These are phyloP conservation scores for Bombus haemorrhoidalis DNA, from an alignment of 1,140 invertebrate species.

Conservation along the genomic window DNA sequence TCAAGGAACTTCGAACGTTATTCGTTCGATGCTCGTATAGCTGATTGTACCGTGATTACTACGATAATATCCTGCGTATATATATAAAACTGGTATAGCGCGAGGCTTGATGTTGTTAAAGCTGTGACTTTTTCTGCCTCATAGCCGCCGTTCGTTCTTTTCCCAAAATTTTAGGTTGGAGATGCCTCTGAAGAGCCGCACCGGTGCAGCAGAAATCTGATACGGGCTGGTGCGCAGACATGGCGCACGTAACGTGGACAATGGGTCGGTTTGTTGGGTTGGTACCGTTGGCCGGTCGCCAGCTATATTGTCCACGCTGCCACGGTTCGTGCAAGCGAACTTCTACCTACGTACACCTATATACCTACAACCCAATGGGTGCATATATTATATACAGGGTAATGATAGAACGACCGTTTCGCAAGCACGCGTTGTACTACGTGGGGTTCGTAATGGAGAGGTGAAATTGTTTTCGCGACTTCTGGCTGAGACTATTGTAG, in stretches of 20 bases:
- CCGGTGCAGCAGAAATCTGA: conserved; percentile 59
- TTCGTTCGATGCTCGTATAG: too few species aligned
- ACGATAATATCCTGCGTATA: too few species aligned
- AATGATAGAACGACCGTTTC: conserved; percentile 59
- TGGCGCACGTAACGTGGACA: conserved; percentile 58
- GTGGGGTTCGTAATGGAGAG: conserved; percentile 49
- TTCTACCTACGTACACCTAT: conserved; percentile 34
- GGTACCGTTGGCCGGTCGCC: conserved; percentile 67
- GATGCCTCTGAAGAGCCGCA: conserved; percentile 53
- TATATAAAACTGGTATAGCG: not conserved
- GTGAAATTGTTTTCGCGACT: conserved; percentile 65
- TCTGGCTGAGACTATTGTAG: not conserved
- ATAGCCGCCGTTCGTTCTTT: not conserved
- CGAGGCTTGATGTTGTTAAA: too few species aligned
- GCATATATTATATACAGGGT: conserved; percentile 64
- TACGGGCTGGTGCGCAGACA: conserved; percentile 51
- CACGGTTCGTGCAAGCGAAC: conserved; percentile 63
- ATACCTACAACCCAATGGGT: not conserved
- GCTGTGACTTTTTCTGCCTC: not conserved
- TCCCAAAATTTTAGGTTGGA: conserved; percentile 39
- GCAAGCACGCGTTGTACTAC: conserved; percentile 38
- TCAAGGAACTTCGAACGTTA: conserved; percentile 38
- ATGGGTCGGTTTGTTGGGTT: conserved; percentile 69
- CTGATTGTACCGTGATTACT: too few species aligned
- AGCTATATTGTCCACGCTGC: conserved; percentile 70